Evolutionary conservation across 2,888 invertebrate species (phyloP).

Genomic region (Acleris holmiana): DNA sequence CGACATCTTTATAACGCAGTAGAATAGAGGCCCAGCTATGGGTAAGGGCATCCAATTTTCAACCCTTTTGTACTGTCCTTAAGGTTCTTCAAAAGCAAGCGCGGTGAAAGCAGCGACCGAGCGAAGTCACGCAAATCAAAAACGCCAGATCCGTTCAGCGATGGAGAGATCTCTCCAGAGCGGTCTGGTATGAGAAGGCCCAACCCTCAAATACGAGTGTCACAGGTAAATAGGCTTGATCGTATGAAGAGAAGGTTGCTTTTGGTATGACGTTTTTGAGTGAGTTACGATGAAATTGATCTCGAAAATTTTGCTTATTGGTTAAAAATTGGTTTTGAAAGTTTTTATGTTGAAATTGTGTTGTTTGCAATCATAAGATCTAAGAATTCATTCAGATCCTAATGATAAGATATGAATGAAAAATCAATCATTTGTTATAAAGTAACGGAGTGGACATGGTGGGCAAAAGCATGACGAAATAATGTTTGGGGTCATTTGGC

Average conservation of each 20-base stretch:
- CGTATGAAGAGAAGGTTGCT: not conserved
- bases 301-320: too few species aligned
- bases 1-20: too few species aligned
- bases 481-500: too few species aligned
- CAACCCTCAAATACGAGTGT: constrained; percentile 80
- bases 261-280: constrained; percentile 8
- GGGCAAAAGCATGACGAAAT: too few species aligned
- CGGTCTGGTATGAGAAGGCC: constrained; percentile 57
- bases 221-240: constrained; percentile 67
- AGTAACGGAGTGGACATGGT: too few species aligned
- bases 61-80: not conserved
- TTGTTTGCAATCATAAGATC: too few species aligned
- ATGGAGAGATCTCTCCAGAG: constrained; percentile 76
- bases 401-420: too few species aligned
- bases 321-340: too few species aligned
- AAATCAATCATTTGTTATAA: too few species aligned
- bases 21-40: too few species aligned
- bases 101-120: constrained; percentile 88
- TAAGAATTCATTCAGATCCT: too few species aligned
- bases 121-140: constrained; percentile 87
- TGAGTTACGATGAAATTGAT: not conserved
- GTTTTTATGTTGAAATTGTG: too few species aligned
- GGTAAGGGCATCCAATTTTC: not conserved
- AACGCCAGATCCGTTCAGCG: constrained; percentile 87
- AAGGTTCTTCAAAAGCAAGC: constrained; percentile 94